Conservation (phyloP, 2,888 invertebrate species). For the Caenorhabditis becei region DNA sequence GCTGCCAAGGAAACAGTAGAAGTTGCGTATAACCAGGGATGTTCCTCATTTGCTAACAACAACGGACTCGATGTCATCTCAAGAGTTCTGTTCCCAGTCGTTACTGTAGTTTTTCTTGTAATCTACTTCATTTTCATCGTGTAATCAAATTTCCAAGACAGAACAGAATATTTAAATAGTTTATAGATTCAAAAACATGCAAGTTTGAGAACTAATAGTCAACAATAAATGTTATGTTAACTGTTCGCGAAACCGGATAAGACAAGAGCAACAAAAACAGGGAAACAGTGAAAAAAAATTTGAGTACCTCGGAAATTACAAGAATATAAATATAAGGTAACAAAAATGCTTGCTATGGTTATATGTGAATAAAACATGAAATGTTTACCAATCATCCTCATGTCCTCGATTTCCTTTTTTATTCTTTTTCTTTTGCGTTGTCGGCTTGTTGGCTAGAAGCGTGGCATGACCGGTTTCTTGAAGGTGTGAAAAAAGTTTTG, state of each 20-base stretch:
- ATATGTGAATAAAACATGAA: background rate
- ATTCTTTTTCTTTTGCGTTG: constrained; percentile 44
- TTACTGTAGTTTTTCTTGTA: constrained; percentile 74
- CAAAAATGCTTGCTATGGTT: too few species aligned
- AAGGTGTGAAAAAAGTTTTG: constrained; percentile 83
- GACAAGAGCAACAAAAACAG: too few species aligned
- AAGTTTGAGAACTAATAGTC: too few species aligned
- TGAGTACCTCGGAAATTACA: too few species aligned
- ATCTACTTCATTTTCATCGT: constrained; percentile 76
- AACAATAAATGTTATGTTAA: too few species aligned
- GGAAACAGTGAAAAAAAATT: background rate
- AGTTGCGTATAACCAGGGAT: constrained; percentile 67
- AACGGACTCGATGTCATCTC: constrained; percentile 77
- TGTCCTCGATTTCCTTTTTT: constrained; percentile 35
- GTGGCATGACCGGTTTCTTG: constrained; percentile 83
- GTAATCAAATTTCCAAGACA: constrained; percentile 26
- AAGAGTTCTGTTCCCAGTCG: constrained; percentile 77
- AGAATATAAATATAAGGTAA: too few species aligned
- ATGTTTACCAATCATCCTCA: constrained; percentile 24
- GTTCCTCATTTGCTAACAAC: constrained; percentile 69
- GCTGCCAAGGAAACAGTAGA: constrained; percentile 66
- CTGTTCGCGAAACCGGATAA: too few species aligned
- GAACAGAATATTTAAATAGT: background rate
- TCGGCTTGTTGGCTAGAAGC: constrained; percentile 64
- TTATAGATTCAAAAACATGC: background rate